A percentile compares a stretch with the other conserved stretches of the same genome.
Evolutionary conservation across 2,797 vertebrate species (phyloP).

Genomic region (Sphaeramia orbicularis): DNA sequence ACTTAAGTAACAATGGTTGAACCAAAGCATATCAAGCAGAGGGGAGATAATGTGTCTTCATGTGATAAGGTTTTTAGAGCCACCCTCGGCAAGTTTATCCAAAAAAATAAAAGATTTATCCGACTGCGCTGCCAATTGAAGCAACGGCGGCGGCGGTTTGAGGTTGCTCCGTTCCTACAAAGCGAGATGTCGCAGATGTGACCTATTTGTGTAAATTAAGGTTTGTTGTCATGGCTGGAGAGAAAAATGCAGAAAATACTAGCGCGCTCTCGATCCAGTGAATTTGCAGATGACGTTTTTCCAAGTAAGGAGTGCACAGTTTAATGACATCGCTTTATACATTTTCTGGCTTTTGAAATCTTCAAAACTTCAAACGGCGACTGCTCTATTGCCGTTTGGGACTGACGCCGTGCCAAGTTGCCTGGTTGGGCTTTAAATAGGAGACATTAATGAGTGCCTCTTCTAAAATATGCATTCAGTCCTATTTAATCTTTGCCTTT

Average conservation of each 20-base stretch:
- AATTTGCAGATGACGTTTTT: slow-evolving; percentile 23
- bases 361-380: slow-evolving; percentile 52
- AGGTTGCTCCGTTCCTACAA: not conserved
- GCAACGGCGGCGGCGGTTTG: slow-evolving; percentile 3
- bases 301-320: no score
- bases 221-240: not conserved
- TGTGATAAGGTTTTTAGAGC: slow-evolving; percentile 53
- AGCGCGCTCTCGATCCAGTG: not conserved
- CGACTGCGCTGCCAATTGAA: slow-evolving; percentile 1
- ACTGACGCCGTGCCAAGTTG: slow-evolving; percentile 41
- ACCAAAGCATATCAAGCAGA: slow-evolving; percentile 41
- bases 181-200: slow-evolving; percentile 13
- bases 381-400: slow-evolving; percentile 46
- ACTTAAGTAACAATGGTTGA: slow-evolving; percentile 62
- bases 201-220: slow-evolving; percentile 20
- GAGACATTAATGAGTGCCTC: slow-evolving; percentile 60
- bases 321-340: slow-evolving; percentile 42
- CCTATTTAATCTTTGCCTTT: slow-evolving; percentile 63
- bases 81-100: slow-evolving; percentile 43
- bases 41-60: slow-evolving; percentile 48
- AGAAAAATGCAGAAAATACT: slow-evolving; percentile 6
- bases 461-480: slow-evolving; percentile 63
- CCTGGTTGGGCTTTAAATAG: slow-evolving; percentile 64
- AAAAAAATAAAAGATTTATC: slow-evolving; percentile 30
- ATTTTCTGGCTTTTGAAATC: slow-evolving; percentile 48